Evolutionary conservation across 2,113 vertebrate genomes (phyloP).

Genomic region (Pelvicachromis taeniatus): DNA sequence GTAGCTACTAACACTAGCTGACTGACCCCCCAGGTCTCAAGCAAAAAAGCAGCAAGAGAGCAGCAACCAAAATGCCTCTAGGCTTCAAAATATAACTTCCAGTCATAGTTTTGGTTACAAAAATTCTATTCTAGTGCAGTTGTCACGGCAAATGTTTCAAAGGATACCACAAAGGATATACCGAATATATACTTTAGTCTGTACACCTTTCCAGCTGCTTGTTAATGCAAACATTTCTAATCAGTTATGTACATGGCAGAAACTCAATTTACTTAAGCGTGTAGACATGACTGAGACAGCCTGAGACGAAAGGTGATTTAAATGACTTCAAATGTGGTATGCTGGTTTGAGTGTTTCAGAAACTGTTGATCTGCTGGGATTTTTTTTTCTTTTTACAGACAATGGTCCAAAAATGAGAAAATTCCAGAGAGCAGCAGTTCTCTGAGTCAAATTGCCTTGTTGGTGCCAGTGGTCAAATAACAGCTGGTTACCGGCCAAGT

Average conservation of each 20-base stretch:
- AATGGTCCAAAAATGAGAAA: too few species aligned
- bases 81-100: neutral
- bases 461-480: neutral
- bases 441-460: neutral
- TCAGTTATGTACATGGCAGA: neutral
- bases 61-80: neutral
- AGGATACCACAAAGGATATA: neutral
- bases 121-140: neutral
- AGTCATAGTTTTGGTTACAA: neutral
- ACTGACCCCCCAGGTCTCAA: neutral
- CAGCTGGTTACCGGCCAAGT: neutral
- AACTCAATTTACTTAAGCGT: neutral
- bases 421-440: neutral
- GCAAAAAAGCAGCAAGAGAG: neutral
- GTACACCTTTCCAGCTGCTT: neutral
- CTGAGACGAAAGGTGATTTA: too few species aligned
- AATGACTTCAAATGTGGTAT: too few species aligned
- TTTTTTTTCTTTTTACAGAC: too few species aligned
- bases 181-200: neutral
- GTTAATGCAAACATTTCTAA: neutral
- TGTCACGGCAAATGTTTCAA: neutral
- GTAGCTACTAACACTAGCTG: neutral
- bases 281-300: too few species aligned
- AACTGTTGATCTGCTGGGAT: too few species aligned
- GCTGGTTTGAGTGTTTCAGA: too few species aligned